Evolutionary conservation across 2,113 vertebrate species (phyloP), one percentile per base, ranked within the genome.

Genomic region (Urocolius indicus): DNA sequence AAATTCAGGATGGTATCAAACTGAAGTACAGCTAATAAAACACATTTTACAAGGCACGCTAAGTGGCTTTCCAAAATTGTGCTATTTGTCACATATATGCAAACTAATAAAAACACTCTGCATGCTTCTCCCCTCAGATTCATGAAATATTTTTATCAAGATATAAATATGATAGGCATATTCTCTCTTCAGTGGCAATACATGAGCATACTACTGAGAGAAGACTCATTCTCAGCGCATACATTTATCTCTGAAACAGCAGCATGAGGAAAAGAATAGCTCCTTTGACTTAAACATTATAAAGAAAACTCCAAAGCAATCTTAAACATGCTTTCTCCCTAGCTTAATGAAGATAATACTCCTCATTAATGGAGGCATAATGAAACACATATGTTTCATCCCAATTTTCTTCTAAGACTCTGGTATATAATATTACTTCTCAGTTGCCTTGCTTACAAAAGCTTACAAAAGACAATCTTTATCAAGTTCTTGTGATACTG

Each of bases 51-150:
- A 81, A 90, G 57, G 43, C 46, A 77, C 67, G 26, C 26, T 86
- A 90, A 94, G 63, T 67, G 26, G 20, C 51, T 92, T 92, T 77
- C 65, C 43, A 74, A 88, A 90, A 84, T 29, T 57, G 18, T 12
- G 8, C 52, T 84, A 27, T 90, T 88, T 80, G 63, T 95, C 73
- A 84, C 11, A 41, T 59, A 51, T 29, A 87, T 57, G 26, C 43
- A 89, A 89, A 89, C 61, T 51, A 78, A 90, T 92, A 92, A 84
- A 95, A 92, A 26, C 49, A 63, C 41, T 78, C 92, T 71, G 52
- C 1, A 0, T 81, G 65, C 34, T 57, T 89, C 61, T 94, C 59
- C 59, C 55, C 45, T 89, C 55, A 55, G 73, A 92, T 48, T 84
- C 52, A 84, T 49, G 6, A 76, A 84, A 67, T 62, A 80, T 45